Base-by-base conservation (phyloP, 2,888 invertebrate species). In the Rapana venosa region DNA sequence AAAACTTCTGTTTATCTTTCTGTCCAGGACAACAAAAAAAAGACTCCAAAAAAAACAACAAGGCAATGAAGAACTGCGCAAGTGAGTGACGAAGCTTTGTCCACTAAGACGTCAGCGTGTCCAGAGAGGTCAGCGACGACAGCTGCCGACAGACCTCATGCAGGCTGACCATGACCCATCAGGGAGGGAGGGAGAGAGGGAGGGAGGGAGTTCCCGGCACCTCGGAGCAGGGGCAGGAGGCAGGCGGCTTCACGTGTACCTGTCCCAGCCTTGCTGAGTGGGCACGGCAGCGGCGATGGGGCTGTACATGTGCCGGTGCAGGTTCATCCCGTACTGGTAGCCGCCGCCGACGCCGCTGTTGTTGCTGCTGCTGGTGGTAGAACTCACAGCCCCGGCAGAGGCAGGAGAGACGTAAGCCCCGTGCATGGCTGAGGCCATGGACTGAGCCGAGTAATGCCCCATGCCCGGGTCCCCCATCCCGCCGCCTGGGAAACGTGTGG, bases 221-320 rank as follows among this genome's bases (percentile, higher is more conserved):
- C 47, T 47, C 47, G 8, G 47, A 47, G 4, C 47, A 47, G 4
- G 8, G 8, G 47, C 47, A 47, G 47, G 8, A 8, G 47, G 47
- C 4, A 32, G 20, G 11, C 61, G 0, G 35, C 36, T 30, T 92
- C 91, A 94, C 86, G 94, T 94, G 91, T 93, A 94, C 87, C 94
- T 91, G 83, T 94, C 93, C 94, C 95, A 95, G 70, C 91, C 93
- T 88, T 94, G 95, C 85, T 95, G 94, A 20, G 93, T 91, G 30
- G 94, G 94, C 22, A 94, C 95, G 35, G 94, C 94, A 36, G 94
- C 95, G 11, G 94, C 93, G 88, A 94, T 94, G 15, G 94, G 94
- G 92, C 94, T 95, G 90, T 94, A 95, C 93, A 94, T 94, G 91
- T 93, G 94, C 35, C 94, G 92, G 90, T 94, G 93, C 90, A 95